Base-by-base conservation (phyloP, 2,888 invertebrate species). In the Drosophila buzzatii region DNA sequence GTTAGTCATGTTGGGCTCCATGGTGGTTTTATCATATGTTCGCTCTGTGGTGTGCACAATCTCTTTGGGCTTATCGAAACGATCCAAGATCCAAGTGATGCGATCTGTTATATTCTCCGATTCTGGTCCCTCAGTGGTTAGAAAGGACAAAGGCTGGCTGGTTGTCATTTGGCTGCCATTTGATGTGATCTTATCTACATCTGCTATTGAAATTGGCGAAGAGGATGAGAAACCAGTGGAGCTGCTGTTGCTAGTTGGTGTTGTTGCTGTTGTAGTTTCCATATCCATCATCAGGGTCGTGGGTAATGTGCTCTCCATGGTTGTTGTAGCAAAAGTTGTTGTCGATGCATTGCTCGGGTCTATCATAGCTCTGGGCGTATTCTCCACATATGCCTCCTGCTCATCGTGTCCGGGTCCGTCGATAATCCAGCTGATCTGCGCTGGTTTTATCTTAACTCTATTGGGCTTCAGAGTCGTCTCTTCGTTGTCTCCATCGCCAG, bases 351-450 rank as follows among this genome's bases (percentile, higher is more conserved):
- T 71, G 2, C 27, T 52, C 16, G 23, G 52, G 7, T 59, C 62
- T 7, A 70, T 53, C 27, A 66, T 61, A 4, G 70, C 44, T 65
- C 66, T 56, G 3, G 64, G 79, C n/a, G 77, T 79, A 56, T 74
- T 70, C 66, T 78, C 81, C 6, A 59, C 74, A 47, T 70, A 74
- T 9, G 79, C 80, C 16, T 73, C 89, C 47, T 71, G 62, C 31
- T 80, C 81, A 47, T 82, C 71, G 31, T 78, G 76, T n/a, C 89
- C 91, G 27, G 82, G 79, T 6, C 91, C 91, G 74, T 92, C 91
- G 12, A 92, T 79, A 57, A 91, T 92, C 91, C 91, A 92, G 55
- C 91, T 91, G 8, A 92, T 85, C 51, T 87, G 73, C 3, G 76
- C 61, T 2, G 87, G 85, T 18, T 76, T 81, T 10, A 90, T 83